A percentile compares a stretch with the other conserved stretches of the same genome.
phyloP scores from a whole-genome alignment of 2,113 vertebrate genomes.

The Amphiprion ocellaris region DNA sequence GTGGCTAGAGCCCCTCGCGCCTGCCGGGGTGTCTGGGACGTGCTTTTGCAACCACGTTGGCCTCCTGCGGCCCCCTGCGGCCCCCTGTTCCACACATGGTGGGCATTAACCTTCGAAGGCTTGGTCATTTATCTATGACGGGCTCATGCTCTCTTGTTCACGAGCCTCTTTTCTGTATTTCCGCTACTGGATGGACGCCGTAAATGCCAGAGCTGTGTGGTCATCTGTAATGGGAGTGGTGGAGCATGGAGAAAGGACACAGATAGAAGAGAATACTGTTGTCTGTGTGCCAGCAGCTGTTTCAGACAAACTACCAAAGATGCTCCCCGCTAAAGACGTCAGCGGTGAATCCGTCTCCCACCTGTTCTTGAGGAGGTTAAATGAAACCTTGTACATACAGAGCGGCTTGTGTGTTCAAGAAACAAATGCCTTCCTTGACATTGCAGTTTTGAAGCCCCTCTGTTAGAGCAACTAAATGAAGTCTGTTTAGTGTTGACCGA shows the following conservation, averaged over 20 bases:
- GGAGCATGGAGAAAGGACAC: constrained; percentile 46
- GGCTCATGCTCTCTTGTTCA: constrained; percentile 57
- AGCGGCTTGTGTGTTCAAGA: constrained; percentile 8
- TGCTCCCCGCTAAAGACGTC: not conserved
- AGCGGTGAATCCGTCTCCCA: constrained; percentile 14
- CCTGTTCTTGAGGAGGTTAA: constrained; percentile 17
- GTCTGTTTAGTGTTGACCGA: constrained; percentile 76
- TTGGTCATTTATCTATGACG: constrained; percentile 80
- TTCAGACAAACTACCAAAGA: constrained; percentile 9
- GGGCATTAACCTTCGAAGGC: constrained; percentile 81
- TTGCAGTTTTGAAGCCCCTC: constrained; percentile 45
- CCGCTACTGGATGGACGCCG: constrained; percentile 41
- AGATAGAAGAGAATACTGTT: constrained; percentile 13
- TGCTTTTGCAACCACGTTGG: constrained; percentile 69
- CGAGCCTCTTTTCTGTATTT: constrained; percentile 53
- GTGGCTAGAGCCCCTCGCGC: constrained; percentile 69
- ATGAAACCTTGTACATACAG: constrained; percentile 10
- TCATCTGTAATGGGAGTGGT: constrained; percentile 14
- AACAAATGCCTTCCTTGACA: constrained; percentile 41
- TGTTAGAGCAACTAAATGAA: constrained; percentile 56
- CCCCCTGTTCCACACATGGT: constrained; percentile 78
- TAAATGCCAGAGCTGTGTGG: constrained; percentile 62
- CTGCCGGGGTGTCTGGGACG: constrained; percentile 76
- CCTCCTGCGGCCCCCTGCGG: constrained; percentile 65
- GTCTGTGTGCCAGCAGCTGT: not conserved